Evolutionary conservation across 2,888 invertebrate species (phyloP).

Genomic region (Adelphocoris suturalis): DNA sequence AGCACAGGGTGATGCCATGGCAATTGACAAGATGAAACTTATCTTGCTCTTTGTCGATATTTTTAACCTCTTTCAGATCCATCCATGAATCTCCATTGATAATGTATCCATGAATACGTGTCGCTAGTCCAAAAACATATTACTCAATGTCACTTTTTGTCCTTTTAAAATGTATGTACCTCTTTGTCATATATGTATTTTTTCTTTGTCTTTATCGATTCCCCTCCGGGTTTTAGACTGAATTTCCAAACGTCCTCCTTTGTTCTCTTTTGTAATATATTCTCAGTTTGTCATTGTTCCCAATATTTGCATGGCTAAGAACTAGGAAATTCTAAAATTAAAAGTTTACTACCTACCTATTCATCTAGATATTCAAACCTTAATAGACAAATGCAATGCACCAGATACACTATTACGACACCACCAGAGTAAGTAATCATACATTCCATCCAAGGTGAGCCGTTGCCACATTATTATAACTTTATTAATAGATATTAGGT

Average conservation of each 20-base stretch:
- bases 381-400: background rate
- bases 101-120: conserved; percentile 22
- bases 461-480: background rate
- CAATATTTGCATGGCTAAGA: no score
- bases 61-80: background rate
- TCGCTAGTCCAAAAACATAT: conserved; percentile 32
- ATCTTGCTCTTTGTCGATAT: background rate
- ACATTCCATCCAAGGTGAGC: conserved; percentile 23
- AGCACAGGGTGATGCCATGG: background rate
- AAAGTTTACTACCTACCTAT: background rate
- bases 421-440: background rate
- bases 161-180: background rate
- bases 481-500: background rate
- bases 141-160: conserved; percentile 17
- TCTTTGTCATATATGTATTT: background rate
- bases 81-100: conserved; percentile 18
- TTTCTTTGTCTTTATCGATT: background rate
- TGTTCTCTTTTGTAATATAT: background rate
- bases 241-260: background rate
- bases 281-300: no score
- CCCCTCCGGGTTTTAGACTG: background rate
- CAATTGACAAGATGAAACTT: background rate
- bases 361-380: no score
- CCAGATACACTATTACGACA: background rate
- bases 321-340: background rate